phyloP scores from a whole-genome alignment of 2,797 vertebrate genomes.

The Peromyscus aztecus region DNA sequence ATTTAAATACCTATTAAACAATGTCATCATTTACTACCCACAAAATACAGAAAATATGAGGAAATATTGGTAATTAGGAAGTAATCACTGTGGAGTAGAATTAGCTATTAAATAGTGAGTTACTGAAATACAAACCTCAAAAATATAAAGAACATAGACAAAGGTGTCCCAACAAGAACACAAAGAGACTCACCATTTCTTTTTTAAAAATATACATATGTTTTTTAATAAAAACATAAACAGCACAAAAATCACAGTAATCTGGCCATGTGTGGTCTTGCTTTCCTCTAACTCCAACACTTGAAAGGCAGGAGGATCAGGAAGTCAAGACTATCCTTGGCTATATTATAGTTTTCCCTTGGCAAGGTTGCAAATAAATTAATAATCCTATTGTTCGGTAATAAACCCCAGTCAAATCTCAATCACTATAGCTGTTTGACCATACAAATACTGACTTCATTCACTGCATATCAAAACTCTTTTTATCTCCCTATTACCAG shows the following conservation, averaged over 20 bases:
- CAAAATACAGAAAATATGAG: not conserved
- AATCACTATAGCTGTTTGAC: slow-evolving; percentile 61
- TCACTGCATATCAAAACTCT: slow-evolving; percentile 54
- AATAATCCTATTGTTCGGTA: slow-evolving; percentile 63
- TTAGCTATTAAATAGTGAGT: not conserved
- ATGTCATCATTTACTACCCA: not conserved
- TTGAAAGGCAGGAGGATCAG: not conserved
- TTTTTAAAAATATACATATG: not conserved
- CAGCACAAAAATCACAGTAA: not conserved
- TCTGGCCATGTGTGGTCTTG: not conserved
- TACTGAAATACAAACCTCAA: not conserved
- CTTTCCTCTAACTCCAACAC: not conserved
- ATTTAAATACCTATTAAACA: not conserved
- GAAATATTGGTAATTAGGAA: not conserved
- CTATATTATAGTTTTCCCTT: not conserved
- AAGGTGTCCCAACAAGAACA: not conserved
- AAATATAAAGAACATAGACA: not conserved
- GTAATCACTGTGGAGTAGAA: no score
- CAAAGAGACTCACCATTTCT: not conserved
- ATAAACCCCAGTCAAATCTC: slow-evolving; percentile 61
- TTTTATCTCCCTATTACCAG: slow-evolving; percentile 47
- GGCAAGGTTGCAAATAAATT: slow-evolving; percentile 41
- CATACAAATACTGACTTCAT: slow-evolving; percentile 48
- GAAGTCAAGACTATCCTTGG: not conserved
- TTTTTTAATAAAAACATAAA: not conserved